These are phyloP conservation scores for Entomobrya proxima DNA, from an alignment of 2,888 invertebrate species.

Conservation along the genomic window DNA sequence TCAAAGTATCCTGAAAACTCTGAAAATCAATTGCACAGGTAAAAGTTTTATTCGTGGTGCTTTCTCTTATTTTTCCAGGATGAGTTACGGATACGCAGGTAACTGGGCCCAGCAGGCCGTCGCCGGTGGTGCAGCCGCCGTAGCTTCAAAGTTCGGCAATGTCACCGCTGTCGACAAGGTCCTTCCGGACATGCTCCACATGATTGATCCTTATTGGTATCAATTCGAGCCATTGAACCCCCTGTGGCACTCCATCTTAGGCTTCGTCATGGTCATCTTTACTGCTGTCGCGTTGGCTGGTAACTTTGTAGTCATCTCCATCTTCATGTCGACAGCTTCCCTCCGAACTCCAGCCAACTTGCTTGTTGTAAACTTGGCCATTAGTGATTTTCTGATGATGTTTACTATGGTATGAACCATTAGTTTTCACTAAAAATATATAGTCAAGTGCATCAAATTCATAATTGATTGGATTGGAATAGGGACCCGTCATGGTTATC, in stretches of 20 bases:
- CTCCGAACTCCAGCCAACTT: slow-evolving; percentile 94
- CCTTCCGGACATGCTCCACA: slow-evolving; percentile 85
- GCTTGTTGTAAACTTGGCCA: slow-evolving; percentile 92
- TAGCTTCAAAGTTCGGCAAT: slow-evolving; percentile 79
- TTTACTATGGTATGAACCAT: too few species aligned
- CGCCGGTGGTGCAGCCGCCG: slow-evolving; percentile 36
- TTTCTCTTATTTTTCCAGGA: too few species aligned
- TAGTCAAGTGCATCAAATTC: too few species aligned
- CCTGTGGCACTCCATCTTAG: slow-evolving; percentile 89
- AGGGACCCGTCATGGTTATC: slow-evolving; percentile 88
- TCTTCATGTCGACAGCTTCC: slow-evolving; percentile 85
- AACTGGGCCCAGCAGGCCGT: slow-evolving; percentile 17
- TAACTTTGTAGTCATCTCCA: slow-evolving; percentile 85
- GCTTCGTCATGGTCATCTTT: slow-evolving; percentile 86
- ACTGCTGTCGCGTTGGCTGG: slow-evolving; percentile 84
- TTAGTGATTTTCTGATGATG: slow-evolving; percentile 95
- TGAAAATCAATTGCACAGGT: too few species aligned
- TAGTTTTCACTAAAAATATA: too few species aligned
- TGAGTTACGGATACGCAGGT: slow-evolving; percentile 71
- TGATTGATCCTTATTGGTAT: slow-evolving; percentile 89
- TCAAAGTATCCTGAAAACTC: too few species aligned
- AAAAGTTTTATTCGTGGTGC: too few species aligned
- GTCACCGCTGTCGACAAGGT: slow-evolving; percentile 90
- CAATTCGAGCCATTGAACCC: slow-evolving; percentile 93
- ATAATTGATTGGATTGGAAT: too few species aligned